Base-by-base conservation (phyloP, 2,797 vertebrate species). In the Centroberyx gerrardi region DNA sequence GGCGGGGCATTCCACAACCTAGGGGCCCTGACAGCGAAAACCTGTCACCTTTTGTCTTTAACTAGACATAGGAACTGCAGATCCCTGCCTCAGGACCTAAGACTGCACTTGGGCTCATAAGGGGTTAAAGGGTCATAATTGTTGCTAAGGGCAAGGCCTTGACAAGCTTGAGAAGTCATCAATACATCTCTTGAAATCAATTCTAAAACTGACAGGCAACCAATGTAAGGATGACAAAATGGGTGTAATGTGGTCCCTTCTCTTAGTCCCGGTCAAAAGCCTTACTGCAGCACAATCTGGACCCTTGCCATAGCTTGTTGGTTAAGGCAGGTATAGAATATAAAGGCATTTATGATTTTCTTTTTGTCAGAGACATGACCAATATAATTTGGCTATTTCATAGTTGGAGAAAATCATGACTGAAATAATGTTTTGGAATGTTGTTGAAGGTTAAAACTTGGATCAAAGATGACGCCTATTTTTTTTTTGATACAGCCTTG, bases 41-140 rank as follows among this genome's bases (percentile, higher is more conserved):
- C 2, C 14, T 62, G 72, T 80, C 13, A 56, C 49, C 42, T 61
- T 58, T 60, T 78, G 62, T 76, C 60, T 78, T 73, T 73, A 81
- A 81, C 67, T 28, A 15, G 44, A 72, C 60, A 55, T 13, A 28
- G 12, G 68, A 48, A 62, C 42, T 64, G 65, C 51, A 74, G 44
- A 76, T 31, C 18, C 51, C 49, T 18, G 56, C 27, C 67, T 48
- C 10, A 59, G 58, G 58, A 62, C 60, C 44, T 38, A 15, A 68
- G 38, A 56, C 49, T 52, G 69, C 55, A 53, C 62, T 74, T 66
- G 72, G 27, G 75, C 62, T 71, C 31, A 73, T 36, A 66, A 53
- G 56, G 44, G 33, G 40, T 53, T 58, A 42, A 61, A 42, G 15
- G 38, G 36, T 61, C 22, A 61, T 7, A 18, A 61, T 4, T 40